Percentiles rank a stretch among this genome's conserved stretches.
These are phyloP conservation scores for Chromobotia macracanthus DNA, from an alignment of 2,797 vertebrate species.

Conservation along the genomic window DNA sequence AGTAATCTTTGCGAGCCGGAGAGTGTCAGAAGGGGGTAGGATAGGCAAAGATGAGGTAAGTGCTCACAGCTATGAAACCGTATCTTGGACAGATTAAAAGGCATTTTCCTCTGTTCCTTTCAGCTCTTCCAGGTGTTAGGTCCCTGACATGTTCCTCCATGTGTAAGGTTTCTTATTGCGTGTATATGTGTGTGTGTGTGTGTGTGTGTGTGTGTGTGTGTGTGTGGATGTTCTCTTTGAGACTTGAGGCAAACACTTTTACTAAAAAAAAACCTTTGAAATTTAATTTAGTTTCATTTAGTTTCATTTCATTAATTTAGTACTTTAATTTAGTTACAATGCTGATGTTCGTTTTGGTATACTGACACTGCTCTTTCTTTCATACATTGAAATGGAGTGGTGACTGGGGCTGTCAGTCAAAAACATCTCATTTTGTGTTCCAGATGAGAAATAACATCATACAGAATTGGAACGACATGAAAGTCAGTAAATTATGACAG, in stretches of 20 bases:
- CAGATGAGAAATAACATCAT: too few species aligned
- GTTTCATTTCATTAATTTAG: too few species aligned
- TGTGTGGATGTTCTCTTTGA: not conserved
- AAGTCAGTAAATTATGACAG: too few species aligned
- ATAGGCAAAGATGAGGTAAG: constrained; percentile 77
- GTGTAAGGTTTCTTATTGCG: constrained; percentile 28
- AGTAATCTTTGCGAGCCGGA: constrained; percentile 49
- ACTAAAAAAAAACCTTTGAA: constrained; percentile 34
- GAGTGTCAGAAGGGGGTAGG: constrained; percentile 43
- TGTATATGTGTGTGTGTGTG: constrained; percentile 6
- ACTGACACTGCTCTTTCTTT: too few species aligned
- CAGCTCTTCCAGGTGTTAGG: constrained; percentile 76
- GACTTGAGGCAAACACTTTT: constrained; percentile 9
- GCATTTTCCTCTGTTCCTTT: constrained; percentile 76
- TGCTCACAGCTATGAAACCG: constrained; percentile 82
- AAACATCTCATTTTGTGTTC: too few species aligned
- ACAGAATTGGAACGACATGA: too few species aligned
- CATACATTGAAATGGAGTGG: too few species aligned
- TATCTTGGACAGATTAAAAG: constrained; percentile 82
- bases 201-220: constrained; percentile 32
- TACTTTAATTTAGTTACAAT: too few species aligned
- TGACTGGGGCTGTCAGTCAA: too few species aligned
- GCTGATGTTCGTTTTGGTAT: too few species aligned
- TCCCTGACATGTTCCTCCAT: constrained; percentile 48
- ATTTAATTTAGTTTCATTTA: too few species aligned